phyloP scores from a whole-genome alignment of 2,888 invertebrate genomes.

The Thymelicus lineola region DNA sequence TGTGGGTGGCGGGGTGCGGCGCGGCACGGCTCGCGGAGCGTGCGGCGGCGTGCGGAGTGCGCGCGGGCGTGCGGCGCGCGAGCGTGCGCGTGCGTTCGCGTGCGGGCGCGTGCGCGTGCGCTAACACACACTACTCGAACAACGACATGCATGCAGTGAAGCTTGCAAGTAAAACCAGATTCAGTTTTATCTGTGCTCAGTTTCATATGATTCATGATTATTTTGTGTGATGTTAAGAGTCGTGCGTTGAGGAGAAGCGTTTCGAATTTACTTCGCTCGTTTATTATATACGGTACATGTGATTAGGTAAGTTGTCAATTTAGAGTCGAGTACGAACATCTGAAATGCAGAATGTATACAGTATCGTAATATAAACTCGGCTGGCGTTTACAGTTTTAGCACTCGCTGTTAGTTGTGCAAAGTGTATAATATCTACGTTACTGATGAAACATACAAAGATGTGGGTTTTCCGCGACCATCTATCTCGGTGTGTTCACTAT shows the following conservation, averaged over 20 bases:
- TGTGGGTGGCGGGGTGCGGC: constrained; percentile 68
- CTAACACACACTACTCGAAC: constrained; percentile 79
- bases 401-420: constrained; percentile 81
- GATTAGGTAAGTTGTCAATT: constrained; percentile 77
- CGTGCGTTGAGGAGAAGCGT: constrained; percentile 86
- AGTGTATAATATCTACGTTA: constrained; percentile 81
- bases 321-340: constrained; percentile 79
- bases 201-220: constrained; percentile 83
- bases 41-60: constrained; percentile 45
- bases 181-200: constrained; percentile 84
- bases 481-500: constrained; percentile 68
- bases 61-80: constrained; percentile 43
- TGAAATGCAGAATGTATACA: constrained; percentile 80
- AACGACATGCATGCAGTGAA: constrained; percentile 84
- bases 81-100: constrained; percentile 41
- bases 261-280: constrained; percentile 84
- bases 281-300: constrained; percentile 70
- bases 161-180: constrained; percentile 85
- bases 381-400: constrained; percentile 64
- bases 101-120: constrained; percentile 46
- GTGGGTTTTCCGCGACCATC: constrained; percentile 79
- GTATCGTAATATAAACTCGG: constrained; percentile 69
- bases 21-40: constrained; percentile 46
- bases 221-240: constrained; percentile 84
- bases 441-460: constrained; percentile 80